Conservation (phyloP, 1,140 invertebrate genomes). For the Euura saliciscinereae region DNA sequence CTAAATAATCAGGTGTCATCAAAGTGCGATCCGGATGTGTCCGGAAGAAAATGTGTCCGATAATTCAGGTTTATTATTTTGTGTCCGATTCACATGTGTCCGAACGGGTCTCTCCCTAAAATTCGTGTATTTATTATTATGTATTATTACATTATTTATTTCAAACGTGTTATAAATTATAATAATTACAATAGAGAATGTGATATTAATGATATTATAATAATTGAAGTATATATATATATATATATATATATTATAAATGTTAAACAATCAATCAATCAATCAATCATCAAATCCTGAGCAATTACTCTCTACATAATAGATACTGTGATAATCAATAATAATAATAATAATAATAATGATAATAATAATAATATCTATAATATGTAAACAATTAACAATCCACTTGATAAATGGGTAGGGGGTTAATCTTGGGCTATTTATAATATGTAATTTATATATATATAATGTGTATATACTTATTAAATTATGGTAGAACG, state of each 20-base stretch:
- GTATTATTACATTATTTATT: slow-evolving; percentile 49
- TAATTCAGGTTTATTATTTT: no score
- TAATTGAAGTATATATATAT: slow-evolving; percentile 21
- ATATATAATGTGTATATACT: no score
- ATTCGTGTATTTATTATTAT: no score
- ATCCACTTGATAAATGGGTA: slow-evolving; percentile 38
- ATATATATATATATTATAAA: slow-evolving; percentile 58
- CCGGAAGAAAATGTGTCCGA: no score
- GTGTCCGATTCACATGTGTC: no score
- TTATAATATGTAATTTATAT: no score
- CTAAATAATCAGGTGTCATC: no score
- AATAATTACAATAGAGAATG: slow-evolving; percentile 47
- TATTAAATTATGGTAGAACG: slow-evolving; percentile 36
- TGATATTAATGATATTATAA: slow-evolving; percentile 35
- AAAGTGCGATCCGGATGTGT: no score
- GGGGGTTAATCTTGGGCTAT: slow-evolving; percentile 41
- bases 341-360: slow-evolving; percentile 31
- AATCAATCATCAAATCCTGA: slow-evolving; percentile 33
- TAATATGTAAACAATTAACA: slow-evolving; percentile 41
- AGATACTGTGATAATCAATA: slow-evolving; percentile 41
- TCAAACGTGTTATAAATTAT: slow-evolving; percentile 58
- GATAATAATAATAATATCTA: slow-evolving; percentile 41
- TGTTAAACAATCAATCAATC: slow-evolving; percentile 47
- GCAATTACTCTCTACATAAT: slow-evolving; percentile 54
- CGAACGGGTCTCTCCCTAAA: no score